Evolutionary conservation across 2,888 invertebrate species (phyloP).

Genomic region (Mycalesis mineus): DNA sequence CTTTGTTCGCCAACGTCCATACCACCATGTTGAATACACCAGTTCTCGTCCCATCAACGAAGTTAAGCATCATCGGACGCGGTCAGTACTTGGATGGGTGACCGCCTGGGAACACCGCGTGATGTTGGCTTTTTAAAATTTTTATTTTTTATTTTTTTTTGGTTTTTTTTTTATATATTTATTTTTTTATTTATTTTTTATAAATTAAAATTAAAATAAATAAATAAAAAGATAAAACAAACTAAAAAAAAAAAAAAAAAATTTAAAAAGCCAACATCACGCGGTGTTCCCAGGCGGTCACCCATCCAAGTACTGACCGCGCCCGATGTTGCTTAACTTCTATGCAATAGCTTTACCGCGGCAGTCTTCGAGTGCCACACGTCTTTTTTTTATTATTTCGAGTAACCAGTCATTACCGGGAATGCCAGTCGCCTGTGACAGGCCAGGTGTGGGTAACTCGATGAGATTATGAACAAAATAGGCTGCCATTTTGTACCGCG

Average conservation of each 20-base stretch:
- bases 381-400: too few species aligned
- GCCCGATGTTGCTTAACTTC: conserved; percentile 49
- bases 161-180: too few species aligned
- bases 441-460: conserved; percentile 11
- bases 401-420: background rate
- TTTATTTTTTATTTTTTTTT: too few species aligned
- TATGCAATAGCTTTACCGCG: too few species aligned
- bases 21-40: too few species aligned
- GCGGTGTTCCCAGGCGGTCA: conserved; percentile 52
- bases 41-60: too few species aligned
- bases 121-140: conserved; percentile 17
- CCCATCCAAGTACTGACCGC: conserved; percentile 56
- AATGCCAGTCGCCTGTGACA: background rate
- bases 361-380: too few species aligned
- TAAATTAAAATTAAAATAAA: too few species aligned
- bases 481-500: conserved; percentile 6
- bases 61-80: conserved; percentile 50
- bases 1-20: too few species aligned
- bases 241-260: too few species aligned
- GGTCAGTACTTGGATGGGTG: conserved; percentile 57
- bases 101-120: conserved; percentile 49
- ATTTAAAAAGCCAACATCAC: conserved; percentile 18
- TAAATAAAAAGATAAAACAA: too few species aligned
- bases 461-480: conserved; percentile 18
- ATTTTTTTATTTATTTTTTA: too few species aligned